Evolutionary conservation across 2,797 vertebrate genomes (phyloP).

Genomic region (Hippopotamyrus pictus): DNA sequence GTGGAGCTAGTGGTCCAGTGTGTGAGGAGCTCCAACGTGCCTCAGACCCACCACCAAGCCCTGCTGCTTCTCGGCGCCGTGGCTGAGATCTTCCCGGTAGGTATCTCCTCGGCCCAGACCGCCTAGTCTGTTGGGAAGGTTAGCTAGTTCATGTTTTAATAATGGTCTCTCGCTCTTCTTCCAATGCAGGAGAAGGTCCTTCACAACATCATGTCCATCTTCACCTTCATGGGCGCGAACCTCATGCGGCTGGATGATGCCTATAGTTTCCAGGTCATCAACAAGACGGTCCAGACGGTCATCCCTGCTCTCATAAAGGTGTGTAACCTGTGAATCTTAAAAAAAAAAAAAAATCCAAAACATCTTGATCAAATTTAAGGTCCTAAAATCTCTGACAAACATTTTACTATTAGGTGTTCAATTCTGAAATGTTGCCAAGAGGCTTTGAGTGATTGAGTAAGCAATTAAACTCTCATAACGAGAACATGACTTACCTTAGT

Average conservation of each 20-base stretch:
- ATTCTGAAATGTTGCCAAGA: not conserved
- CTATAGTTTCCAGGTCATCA: constrained; percentile 95
- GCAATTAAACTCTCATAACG: not conserved
- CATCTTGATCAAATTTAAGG: not conserved
- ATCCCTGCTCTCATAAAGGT: constrained; percentile 90
- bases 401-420: not conserved
- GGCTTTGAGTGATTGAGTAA: not conserved
- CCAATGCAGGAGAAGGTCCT: constrained; percentile 88
- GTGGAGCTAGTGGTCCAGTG: constrained; percentile 93
- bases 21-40: constrained; percentile 77
- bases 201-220: constrained; percentile 98
- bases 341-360: not conserved
- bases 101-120: constrained; percentile 34
- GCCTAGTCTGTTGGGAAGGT: not conserved
- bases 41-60: constrained; percentile 93
- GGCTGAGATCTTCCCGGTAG: constrained; percentile 86
- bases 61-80: constrained; percentile 79
- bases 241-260: constrained; percentile 87
- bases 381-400: not conserved
- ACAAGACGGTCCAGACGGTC: constrained; percentile 85
- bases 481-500: not conserved
- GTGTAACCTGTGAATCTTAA: constrained; percentile 20
- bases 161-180: not conserved
- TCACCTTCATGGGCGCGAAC: constrained; percentile 95
- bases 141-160: not conserved